phyloP scores from a whole-genome alignment of 2,888 invertebrate genomes.

The Copidosoma aretas region DNA sequence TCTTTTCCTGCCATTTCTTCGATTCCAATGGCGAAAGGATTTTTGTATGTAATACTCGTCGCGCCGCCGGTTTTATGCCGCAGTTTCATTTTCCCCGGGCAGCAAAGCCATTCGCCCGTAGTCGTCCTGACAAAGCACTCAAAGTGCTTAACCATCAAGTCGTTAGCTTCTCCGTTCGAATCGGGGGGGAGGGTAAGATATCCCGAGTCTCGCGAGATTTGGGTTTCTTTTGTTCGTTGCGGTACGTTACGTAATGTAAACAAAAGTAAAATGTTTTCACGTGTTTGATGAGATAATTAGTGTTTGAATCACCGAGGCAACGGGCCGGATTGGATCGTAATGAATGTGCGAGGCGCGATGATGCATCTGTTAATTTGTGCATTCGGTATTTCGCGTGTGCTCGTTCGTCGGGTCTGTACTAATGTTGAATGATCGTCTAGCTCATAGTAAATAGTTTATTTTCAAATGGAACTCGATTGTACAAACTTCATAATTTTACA shows the following conservation, averaged over 20 bases:
- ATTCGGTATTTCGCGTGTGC: constrained; percentile 3
- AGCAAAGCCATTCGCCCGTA: constrained; percentile 21
- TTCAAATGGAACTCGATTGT: constrained; percentile 18
- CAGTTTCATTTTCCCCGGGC: constrained; percentile 21
- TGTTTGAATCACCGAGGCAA: too few species aligned
- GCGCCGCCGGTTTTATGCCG: constrained; percentile 16
- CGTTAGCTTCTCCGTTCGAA: constrained; percentile 14
- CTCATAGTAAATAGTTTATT: constrained; percentile 56
- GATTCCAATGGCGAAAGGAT: constrained; percentile 27
- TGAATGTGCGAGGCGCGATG: not conserved
- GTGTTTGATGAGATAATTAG: too few species aligned
- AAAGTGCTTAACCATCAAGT: constrained; percentile 25
- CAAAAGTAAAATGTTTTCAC: too few species aligned
- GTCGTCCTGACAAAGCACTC: constrained; percentile 22
- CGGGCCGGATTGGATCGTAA: not conserved
- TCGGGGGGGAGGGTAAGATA: constrained; percentile 2
- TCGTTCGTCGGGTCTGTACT: constrained; percentile 50
- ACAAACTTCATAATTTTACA: not conserved
- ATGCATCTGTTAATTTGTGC: constrained; percentile 3
- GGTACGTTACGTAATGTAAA: too few species aligned
- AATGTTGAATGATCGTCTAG: constrained; percentile 59
- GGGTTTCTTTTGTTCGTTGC: not conserved
- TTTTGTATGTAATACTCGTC: constrained; percentile 33
- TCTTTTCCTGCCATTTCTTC: constrained; percentile 33
- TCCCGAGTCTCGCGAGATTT: constrained; percentile 1